Evolutionary conservation across 2,888 invertebrate genomes (phyloP), one percentile per base, ranked within the genome.

Genomic region (Anticlea derivata): DNA sequence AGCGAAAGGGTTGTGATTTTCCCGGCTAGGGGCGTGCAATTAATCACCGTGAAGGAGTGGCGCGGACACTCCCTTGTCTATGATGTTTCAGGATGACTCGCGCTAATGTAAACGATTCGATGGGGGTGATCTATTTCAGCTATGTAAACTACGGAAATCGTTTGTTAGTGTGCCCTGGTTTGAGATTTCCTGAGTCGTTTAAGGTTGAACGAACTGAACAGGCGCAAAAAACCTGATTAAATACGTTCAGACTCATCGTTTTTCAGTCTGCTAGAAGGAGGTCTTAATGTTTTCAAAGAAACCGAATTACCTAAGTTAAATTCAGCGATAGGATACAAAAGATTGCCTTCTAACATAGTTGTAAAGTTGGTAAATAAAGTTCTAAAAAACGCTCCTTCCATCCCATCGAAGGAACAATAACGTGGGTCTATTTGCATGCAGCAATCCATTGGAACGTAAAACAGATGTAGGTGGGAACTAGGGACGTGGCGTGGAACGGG

Each of bases 1-100:
- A 22, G 67, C 77, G 76, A 87, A 90, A 89, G 90, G 90, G 90
- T 90, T 89, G 85, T 70, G 82, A 83, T 89, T 89, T 87, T 79
- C 88, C 87, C 81, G 83, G 81, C 83, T 81, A 58, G 50, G 72
- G 74, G 73, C 82, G 86, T 78, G 74, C 78, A 75, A 84, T 86
- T 87, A 84, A 86, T 87, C 83, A 83, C 76, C 65, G 68, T 61
- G 69, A 66, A 76, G 75, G 78, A 74, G 77, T 74, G 75, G 68
- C 74, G 49, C 51, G 63, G 60, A 62, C 72, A 70, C 74, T 66
- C 77, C 70, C 74, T 70, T 70, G 70, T 63, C 67, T 67, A 63
- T 65, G 58, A 41, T 66, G 44, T 66, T 63, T 59, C 60, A 58
- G 50, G 55, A 51, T 59, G 55, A 61, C 58, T 55, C 35, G 57